Percentiles rank a stretch among this genome's conserved stretches.
These are phyloP conservation scores for Pavo muticus DNA, from an alignment of 2,113 vertebrate species.

Conservation along the genomic window DNA sequence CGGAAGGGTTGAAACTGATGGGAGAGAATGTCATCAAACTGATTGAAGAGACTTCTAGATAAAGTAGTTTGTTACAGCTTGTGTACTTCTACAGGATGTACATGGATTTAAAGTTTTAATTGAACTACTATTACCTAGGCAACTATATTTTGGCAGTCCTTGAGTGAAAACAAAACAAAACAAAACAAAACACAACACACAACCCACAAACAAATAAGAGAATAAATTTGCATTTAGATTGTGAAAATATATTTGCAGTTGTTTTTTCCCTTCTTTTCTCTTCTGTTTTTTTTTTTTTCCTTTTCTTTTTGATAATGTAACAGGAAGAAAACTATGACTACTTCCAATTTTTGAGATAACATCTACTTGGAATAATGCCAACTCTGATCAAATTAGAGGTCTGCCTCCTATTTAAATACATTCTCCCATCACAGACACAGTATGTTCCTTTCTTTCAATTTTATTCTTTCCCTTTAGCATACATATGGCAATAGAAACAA, in stretches of 20 bases:
- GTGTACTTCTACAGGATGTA: neutral
- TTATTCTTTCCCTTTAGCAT: neutral
- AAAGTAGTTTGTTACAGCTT: neutral
- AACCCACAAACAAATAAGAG: neutral
- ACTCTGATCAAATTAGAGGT: neutral
- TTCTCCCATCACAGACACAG: neutral
- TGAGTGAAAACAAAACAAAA: neutral
- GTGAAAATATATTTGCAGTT: neutral
- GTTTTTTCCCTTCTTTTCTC: neutral
- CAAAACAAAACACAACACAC: neutral
- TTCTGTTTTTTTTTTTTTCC: neutral
- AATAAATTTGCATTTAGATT: neutral
- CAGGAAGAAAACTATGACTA: neutral
- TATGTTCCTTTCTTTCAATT: neutral
- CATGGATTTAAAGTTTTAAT: slow-evolving; percentile 13
- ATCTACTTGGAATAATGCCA: neutral
- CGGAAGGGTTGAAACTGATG: neutral
- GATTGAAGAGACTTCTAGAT: neutral
- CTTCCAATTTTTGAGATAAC: neutral
- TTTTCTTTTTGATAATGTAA: neutral
- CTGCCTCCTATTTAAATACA: slow-evolving; percentile 28
- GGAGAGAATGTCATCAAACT: neutral
- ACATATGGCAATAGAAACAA: slow-evolving; percentile 38
- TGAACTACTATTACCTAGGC: neutral
- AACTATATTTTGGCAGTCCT: neutral